phyloP scores from a whole-genome alignment of 2,888 invertebrate genomes.

The Amaurobius ferox region DNA sequence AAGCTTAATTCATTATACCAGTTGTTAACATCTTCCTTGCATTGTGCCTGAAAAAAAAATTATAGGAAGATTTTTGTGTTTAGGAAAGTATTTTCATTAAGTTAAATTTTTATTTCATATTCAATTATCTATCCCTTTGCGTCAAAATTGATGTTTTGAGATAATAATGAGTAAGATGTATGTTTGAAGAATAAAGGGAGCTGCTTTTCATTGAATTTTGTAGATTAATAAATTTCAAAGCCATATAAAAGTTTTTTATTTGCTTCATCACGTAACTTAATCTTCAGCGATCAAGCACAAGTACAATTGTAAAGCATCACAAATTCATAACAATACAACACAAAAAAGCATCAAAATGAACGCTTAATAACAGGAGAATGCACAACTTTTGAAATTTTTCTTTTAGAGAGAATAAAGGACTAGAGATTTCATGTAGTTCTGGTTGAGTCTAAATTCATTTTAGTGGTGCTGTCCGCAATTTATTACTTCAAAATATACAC shows the following conservation, averaged over 20 bases:
- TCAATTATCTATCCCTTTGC: too few species aligned
- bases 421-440: background rate
- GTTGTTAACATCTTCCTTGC: too few species aligned
- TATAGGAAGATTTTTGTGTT: too few species aligned
- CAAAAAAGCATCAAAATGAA: background rate
- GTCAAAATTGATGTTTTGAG: too few species aligned
- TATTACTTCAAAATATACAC: background rate
- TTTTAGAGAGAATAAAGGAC: background rate
- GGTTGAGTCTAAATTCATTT: background rate
- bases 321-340: background rate
- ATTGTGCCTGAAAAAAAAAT: too few species aligned
- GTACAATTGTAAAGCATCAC: conserved; percentile 4
- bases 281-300: background rate
- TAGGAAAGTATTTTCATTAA: too few species aligned
- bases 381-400: background rate
- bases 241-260: background rate
- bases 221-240: too few species aligned
- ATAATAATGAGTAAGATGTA: too few species aligned
- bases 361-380: background rate
- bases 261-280: background rate
- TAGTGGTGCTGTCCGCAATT: background rate
- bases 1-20: too few species aligned
- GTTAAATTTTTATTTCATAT: too few species aligned
- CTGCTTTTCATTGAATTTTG: too few species aligned
- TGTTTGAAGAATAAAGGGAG: too few species aligned